Evolutionary conservation across 2,888 invertebrate species (phyloP).

Genomic region (Venusia cambrica): DNA sequence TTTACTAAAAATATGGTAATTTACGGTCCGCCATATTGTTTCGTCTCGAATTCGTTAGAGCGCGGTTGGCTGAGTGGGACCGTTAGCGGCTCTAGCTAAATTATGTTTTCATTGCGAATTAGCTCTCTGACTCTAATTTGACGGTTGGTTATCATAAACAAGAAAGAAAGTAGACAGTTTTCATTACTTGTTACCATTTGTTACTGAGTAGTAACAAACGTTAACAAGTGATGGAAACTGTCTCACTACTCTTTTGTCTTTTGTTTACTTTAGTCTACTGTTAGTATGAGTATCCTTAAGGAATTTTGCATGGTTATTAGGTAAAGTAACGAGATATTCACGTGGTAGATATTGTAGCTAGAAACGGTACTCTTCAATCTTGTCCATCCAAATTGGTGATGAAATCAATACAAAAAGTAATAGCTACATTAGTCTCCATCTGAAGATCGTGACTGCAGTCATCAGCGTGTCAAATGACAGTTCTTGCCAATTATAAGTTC

Average conservation of each 20-base stretch:
- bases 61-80: slow-evolving; percentile 26
- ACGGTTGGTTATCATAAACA: slow-evolving; percentile 21
- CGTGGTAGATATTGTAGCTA: no score
- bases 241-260: no score
- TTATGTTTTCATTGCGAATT: slow-evolving; percentile 29
- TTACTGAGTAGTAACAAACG: no score
- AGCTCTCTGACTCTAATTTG: slow-evolving; percentile 26
- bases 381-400: slow-evolving; percentile 3
- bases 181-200: not conserved
- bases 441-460: slow-evolving; percentile 44
- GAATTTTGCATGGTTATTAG: no score
- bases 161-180: slow-evolving; percentile 6
- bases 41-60: slow-evolving; percentile 37
- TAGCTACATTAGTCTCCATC: slow-evolving; percentile 21
- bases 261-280: no score
- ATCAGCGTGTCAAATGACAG: slow-evolving; percentile 51
- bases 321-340: no score
- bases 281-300: no score
- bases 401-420: slow-evolving; percentile 25
- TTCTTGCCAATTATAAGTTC: slow-evolving; percentile 70
- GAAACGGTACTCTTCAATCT: not conserved
- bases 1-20: slow-evolving; percentile 76
- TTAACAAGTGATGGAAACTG: no score
- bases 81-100: slow-evolving; percentile 26
- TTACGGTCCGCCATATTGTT: slow-evolving; percentile 57